Conservation (phyloP, 1,140 invertebrate species). For the Nautilus pompilius region DNA sequence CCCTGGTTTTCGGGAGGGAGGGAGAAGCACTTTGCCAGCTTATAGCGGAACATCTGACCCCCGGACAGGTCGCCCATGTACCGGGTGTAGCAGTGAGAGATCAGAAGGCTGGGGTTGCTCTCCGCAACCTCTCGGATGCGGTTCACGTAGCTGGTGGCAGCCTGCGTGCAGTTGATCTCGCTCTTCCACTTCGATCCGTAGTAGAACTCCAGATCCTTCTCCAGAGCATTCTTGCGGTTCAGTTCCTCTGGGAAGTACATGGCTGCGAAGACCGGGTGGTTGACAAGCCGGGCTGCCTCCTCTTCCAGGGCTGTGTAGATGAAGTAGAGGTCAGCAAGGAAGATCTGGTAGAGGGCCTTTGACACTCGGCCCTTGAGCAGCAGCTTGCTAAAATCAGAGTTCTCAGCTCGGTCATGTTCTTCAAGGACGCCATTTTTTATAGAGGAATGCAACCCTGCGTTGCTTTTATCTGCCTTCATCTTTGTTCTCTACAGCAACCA, state of each 20-base stretch:
- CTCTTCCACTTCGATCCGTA: conserved; percentile 6
- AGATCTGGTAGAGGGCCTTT: background rate
- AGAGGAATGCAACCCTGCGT: background rate
- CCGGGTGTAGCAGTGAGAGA: conserved; percentile 7
- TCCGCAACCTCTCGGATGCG: background rate
- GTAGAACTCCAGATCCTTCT: conserved; percentile 7
- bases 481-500: no score
- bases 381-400: background rate
- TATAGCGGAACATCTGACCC: conserved; percentile 7
- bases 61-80: conserved; percentile 11
- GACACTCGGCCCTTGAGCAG: conserved; percentile 1
- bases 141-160: conserved; percentile 1
- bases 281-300: background rate
- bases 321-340: conserved; percentile 6
- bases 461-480: background rate
- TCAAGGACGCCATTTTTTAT: background rate
- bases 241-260: conserved; percentile 8
- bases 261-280: background rate
- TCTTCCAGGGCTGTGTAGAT: conserved; percentile 11
- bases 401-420: conserved; percentile 6
- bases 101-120: background rate
- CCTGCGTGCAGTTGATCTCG: background rate
- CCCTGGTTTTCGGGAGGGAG: background rate
- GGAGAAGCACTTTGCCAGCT: conserved; percentile 1
- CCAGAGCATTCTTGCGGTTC: background rate